A percentile compares a stretch with the other conserved stretches of the same genome.
Conservation (phyloP, 2,113 vertebrate genomes). For the Thamnaconus septentrionalis region DNA sequence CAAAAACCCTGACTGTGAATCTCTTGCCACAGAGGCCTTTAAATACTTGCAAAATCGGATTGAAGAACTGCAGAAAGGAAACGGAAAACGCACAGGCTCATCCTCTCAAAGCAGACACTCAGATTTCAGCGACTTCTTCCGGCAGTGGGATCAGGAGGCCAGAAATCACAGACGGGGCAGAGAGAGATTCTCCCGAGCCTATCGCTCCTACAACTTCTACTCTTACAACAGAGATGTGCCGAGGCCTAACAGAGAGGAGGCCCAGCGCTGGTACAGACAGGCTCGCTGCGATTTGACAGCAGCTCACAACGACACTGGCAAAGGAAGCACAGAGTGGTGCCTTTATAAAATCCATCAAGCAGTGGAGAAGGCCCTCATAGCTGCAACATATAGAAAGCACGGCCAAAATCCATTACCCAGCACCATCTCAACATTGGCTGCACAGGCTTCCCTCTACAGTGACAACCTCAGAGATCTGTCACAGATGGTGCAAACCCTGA, state of each 20-base stretch:
- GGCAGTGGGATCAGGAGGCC: constrained; percentile 75
- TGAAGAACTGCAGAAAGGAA: constrained; percentile 47
- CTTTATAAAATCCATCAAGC: constrained; percentile 81
- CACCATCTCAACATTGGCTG: constrained; percentile 63
- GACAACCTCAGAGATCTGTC: constrained; percentile 53
- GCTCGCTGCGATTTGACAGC: constrained; percentile 77
- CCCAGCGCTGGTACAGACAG: constrained; percentile 77
- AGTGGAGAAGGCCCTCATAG: constrained; percentile 78
- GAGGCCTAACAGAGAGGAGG: constrained; percentile 70
- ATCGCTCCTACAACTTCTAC: constrained; percentile 72
- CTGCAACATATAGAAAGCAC: constrained; percentile 62
- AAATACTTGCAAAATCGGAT: constrained; percentile 74
- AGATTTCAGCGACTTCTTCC: constrained; percentile 56
- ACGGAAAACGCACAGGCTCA: not conserved
- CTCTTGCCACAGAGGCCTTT: constrained; percentile 67
- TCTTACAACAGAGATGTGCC: constrained; percentile 46
- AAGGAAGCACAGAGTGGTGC: constrained; percentile 75
- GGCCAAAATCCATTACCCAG: constrained; percentile 37
- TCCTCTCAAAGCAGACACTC: not conserved
- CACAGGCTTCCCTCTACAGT: constrained; percentile 49
- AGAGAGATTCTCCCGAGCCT: constrained; percentile 41
- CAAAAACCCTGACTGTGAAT: constrained; percentile 71
- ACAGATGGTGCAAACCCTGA: constrained; percentile 54
- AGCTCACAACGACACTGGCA: constrained; percentile 57
- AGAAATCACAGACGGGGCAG: constrained; percentile 58